Base-by-base conservation (phyloP, 2,113 vertebrate genomes). In the Oryzias javanicus region DNA sequence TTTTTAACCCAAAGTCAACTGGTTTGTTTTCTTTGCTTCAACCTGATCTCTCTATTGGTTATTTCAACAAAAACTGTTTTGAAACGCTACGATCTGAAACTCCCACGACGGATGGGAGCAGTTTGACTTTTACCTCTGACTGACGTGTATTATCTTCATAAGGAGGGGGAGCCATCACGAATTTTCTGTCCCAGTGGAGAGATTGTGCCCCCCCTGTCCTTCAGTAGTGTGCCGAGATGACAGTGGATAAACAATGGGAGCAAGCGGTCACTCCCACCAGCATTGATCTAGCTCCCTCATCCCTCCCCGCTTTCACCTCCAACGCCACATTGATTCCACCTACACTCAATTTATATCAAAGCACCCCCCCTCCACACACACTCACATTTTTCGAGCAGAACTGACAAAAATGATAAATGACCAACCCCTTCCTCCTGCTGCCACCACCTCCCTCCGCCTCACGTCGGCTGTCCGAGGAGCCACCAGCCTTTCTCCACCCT, bases 371-470 rank as follows among this genome's bases (percentile, higher is more conserved):
- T 14, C 56, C 52, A 20, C 52, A 13, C 44, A 40, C 29, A 40
- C 27, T 40, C 51, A 40, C 51, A 29, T 53, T 48, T 49, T 60
- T 70, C 74, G 55, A 78, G 63, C 61, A 65, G 41, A 52, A 68
- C 86, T 89, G 85, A 80, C 88, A 88, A 81, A 89, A 86, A 86
- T 89, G 87, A 91, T 88, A 76, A 89, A 88, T 86, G 85, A 80
- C 74, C 58, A 49, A 42, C 70, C 72, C 66, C 61, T 54, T 77
- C 69, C 64, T 72, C 55, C 74, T 35, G 55, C 77, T 63, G 62
- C 69, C 53, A 19, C 71, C 72, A 70, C 80, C 70, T 85, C 76
- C 75, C 54, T 22, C 49, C 67, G 74, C 78, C 52, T 66, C 35
- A 49, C 22, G 59, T 24, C 76, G 74, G 76, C 66, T 81, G 81